phyloP scores from a whole-genome alignment of 2,797 vertebrate species.

The Poecilia picta region DNA sequence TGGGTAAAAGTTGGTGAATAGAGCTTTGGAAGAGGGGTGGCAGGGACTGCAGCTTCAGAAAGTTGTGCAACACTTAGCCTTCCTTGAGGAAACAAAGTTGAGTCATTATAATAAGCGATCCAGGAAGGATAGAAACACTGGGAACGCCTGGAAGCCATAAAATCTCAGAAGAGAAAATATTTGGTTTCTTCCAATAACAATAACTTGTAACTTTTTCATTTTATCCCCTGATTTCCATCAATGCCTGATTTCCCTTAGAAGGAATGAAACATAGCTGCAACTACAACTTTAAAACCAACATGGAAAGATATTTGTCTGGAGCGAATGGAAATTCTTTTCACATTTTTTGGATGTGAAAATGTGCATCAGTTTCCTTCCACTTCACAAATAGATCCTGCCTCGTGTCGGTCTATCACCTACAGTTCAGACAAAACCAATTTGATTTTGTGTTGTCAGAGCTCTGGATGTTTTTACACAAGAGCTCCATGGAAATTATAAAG shows the following conservation, averaged over 20 bases:
- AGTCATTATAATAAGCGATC: not conserved
- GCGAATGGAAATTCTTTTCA: not conserved
- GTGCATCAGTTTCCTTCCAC: not conserved
- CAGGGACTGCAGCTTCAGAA: not conserved
- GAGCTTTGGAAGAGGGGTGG: not conserved
- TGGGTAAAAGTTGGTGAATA: conserved; percentile 7
- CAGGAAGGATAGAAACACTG: not conserved
- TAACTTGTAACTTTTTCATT: not conserved
- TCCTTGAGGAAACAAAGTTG: not conserved
- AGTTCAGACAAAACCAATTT: not conserved
- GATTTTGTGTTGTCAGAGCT: not conserved
- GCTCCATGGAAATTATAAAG: not conserved
- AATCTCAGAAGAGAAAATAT: not conserved
- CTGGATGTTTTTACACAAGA: not conserved
- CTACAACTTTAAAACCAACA: not conserved
- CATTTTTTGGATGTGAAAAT: not conserved
- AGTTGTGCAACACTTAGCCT: not conserved
- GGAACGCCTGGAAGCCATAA: not conserved
- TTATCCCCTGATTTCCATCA: not conserved
- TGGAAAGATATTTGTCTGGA: not conserved
- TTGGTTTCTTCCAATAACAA: not conserved
- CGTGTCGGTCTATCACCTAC: not conserved
- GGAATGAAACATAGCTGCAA: not conserved
- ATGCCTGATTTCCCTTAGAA: not conserved
- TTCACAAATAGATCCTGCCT: not conserved